Conservation (phyloP, 2,113 vertebrate species). For the Seriola dumerili region DNA sequence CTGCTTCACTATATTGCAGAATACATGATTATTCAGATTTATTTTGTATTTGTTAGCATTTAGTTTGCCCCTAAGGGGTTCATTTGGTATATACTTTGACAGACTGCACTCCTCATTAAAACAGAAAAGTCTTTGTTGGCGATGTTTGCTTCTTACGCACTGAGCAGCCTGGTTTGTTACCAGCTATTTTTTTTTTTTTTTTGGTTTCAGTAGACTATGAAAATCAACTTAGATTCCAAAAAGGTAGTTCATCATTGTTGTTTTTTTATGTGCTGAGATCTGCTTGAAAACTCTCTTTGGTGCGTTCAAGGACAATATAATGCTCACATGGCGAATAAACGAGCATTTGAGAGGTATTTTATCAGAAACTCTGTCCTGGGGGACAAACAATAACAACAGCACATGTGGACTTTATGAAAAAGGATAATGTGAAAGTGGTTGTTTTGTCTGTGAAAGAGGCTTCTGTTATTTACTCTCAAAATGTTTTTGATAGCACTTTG, state of each 20-base stretch:
- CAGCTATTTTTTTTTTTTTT: neutral
- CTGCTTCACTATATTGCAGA: too few species aligned
- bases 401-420: neutral
- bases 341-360: neutral
- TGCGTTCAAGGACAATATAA: neutral
- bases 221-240: neutral
- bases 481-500: constrained; percentile 18
- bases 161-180: neutral
- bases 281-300: neutral
- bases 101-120: constrained; percentile 1
- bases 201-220: too few species aligned
- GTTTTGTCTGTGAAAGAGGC: neutral
- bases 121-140: constrained; percentile 3
- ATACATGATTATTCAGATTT: constrained; percentile 13
- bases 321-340: constrained; percentile 1
- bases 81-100: neutral
- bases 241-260: neutral
- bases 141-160: constrained; percentile 12
- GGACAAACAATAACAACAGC: constrained; percentile 18
- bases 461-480: neutral
- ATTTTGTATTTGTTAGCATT: constrained; percentile 36
- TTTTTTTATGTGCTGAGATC: neutral
- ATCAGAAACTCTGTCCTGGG: neutral
- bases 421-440: constrained; percentile 26
- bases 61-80: neutral